These are phyloP conservation scores for Polyommatus iphigenia DNA, from an alignment of 2,888 invertebrate species.

Conservation along the genomic window DNA sequence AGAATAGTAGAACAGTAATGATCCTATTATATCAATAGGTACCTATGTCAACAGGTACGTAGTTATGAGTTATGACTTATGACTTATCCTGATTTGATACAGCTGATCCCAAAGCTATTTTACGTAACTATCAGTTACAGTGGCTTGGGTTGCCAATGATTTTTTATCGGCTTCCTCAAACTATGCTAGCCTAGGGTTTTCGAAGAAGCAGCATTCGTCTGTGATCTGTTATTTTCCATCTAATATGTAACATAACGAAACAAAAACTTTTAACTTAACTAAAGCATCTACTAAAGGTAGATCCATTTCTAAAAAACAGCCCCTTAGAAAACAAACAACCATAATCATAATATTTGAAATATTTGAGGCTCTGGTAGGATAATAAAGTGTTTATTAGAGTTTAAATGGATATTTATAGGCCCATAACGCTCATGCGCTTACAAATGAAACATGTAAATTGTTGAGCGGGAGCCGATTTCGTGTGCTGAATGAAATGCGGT, in stretches of 20 bases:
- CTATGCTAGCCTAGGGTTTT: too few species aligned
- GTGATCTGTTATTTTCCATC: too few species aligned
- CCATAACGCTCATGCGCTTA: background rate
- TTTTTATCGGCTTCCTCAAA: too few species aligned
- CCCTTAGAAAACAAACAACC: background rate
- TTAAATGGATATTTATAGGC: slow-evolving; percentile 21
- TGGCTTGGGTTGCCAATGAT: too few species aligned
- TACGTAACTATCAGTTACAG: too few species aligned
- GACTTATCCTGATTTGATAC: too few species aligned
- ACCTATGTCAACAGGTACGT: background rate
- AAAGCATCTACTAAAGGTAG: too few species aligned
- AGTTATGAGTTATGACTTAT: background rate
- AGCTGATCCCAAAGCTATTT: too few species aligned
- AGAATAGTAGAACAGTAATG: background rate
- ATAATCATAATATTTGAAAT: background rate
- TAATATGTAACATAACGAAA: too few species aligned
- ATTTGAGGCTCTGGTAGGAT: background rate
- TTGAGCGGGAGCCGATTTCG: slow-evolving; percentile 10
- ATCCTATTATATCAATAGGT: background rate
- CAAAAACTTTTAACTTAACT: too few species aligned
- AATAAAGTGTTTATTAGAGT: slow-evolving; percentile 12
- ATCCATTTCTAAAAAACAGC: background rate
- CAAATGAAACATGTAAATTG: slow-evolving; percentile 26
- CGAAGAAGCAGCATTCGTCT: too few species aligned
- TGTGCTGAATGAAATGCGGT: slow-evolving; percentile 19